Base-by-base conservation (phyloP, 2,113 vertebrate genomes). In the Piprites chloris region DNA sequence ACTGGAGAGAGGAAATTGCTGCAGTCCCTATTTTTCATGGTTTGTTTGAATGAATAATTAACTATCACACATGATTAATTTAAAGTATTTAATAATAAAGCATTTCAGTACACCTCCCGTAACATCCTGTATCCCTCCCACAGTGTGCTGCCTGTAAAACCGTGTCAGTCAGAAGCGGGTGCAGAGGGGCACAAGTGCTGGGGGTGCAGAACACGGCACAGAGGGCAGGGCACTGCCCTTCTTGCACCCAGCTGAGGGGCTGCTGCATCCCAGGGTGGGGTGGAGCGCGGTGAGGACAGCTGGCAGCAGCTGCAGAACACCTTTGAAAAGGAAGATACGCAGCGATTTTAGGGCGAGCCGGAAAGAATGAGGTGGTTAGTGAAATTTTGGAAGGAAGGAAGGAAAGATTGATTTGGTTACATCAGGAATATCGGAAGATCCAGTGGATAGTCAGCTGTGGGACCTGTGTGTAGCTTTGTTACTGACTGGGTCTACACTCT, bases 1-100 rank as follows among this genome's bases (percentile, higher is more conserved):
- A 82, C 39, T 66, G 69, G 77, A 90, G 81, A 95, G 93, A 93
- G 90, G 95, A 95, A 96, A 96, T 96, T 94, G 58, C 92, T 89
- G 90, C 69, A 85, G 73, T 92, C 83, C 58, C 90, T 78, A 96
- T 96, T 95, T 95, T 96, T 97, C 93, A 95, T 82, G 89, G 83
- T 95, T 97, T 96, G 65, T 96, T 96, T 96, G 76, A 96, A 95
- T 96, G 83, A 96, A 96, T 96, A 96, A 97, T 96, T 97, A 96
- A 94, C 90, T 85, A 77, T 89, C 77, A 78, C 56, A 88, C 85
- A 95, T 96, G 92, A 95, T 96, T 96, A 96, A 94, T 97, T 96
- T 96, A 93, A 95, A 96, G 92, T 95, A 95, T 96, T 94, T 96
- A 92, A 94, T 96, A 97, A 95, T 92, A 87, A 89, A 95, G 53